Conservation (phyloP, 2,797 vertebrate species). For the Anabas testudineus region DNA sequence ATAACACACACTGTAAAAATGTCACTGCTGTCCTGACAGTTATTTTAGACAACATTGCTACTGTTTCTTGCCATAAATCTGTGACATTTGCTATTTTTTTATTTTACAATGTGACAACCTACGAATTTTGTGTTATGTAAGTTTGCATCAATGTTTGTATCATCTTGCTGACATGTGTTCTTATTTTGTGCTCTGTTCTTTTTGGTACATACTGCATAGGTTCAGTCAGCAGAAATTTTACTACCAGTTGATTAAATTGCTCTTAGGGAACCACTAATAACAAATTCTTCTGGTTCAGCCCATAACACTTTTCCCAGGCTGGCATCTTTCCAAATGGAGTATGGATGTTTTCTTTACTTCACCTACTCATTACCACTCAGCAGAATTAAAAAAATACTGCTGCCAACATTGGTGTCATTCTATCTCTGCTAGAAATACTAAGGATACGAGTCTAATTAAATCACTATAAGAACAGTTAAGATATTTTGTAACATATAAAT, state of each 20-base stretch:
- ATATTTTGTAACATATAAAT: background rate
- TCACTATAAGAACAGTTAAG: background rate
- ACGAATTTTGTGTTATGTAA: conserved; percentile 3
- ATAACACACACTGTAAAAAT: conserved; percentile 52
- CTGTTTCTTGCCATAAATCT: conserved; percentile 44
- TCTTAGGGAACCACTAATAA: conserved; percentile 53
- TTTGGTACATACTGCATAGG: conserved; percentile 13
- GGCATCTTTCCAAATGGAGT: conserved; percentile 45
- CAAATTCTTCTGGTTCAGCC: conserved; percentile 45
- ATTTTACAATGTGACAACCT: background rate
- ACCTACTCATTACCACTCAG: conserved; percentile 38
- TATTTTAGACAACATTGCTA: conserved; percentile 35
- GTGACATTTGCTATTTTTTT: conserved; percentile 3
- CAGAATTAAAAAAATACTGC: conserved; percentile 41
- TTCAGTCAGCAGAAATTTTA: conserved; percentile 52
- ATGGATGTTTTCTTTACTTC: conserved; percentile 43
- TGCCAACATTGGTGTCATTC: conserved; percentile 35
- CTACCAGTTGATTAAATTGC: conserved; percentile 61
- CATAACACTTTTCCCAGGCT: conserved; percentile 25
- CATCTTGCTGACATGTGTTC: background rate
- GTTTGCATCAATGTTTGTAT: background rate
- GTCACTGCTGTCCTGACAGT: conserved; percentile 48
- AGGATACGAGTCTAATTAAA: conserved; percentile 1
- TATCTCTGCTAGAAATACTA: conserved; percentile 7
- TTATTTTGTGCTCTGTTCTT: conserved; percentile 22